These are phyloP conservation scores for Drosophila lini DNA, from an alignment of 1,140 invertebrate species.

Conservation along the genomic window DNA sequence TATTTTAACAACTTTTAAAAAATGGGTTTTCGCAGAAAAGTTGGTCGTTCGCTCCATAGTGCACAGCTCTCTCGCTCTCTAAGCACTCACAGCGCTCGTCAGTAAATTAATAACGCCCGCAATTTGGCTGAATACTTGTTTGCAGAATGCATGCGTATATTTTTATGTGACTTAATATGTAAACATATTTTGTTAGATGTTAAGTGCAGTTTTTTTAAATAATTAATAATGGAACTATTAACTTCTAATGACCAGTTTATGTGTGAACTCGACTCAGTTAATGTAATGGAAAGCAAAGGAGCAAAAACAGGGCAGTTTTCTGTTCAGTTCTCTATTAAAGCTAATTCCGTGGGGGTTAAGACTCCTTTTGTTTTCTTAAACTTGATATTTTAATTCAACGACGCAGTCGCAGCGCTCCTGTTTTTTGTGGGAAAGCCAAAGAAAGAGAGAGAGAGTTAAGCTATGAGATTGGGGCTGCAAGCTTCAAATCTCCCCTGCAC, in stretches of 20 bases:
- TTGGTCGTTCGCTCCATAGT: not conserved
- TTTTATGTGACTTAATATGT: not conserved
- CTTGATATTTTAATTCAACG: slow-evolving; percentile 7
- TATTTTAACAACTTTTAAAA: too few species aligned
- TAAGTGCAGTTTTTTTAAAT: not conserved
- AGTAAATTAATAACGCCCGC: slow-evolving; percentile 1
- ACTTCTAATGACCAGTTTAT: too few species aligned
- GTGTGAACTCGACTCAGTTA: not conserved
- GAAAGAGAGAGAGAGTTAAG: not conserved
- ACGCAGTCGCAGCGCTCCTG: slow-evolving; percentile 18
- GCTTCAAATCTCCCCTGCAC: not conserved
- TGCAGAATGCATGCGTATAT: slow-evolving; percentile 7
- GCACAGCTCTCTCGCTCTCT: slow-evolving; percentile 9
- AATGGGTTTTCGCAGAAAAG: not conserved
- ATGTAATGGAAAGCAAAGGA: not conserved
- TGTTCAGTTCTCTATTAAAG: not conserved
- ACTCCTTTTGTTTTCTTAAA: slow-evolving; percentile 1
- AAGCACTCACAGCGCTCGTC: slow-evolving; percentile 15
- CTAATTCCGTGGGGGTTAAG: not conserved
- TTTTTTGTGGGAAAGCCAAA: not conserved
- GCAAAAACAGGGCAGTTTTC: not conserved
- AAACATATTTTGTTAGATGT: not conserved
- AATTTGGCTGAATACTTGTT: slow-evolving; percentile 2
- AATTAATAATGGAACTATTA: not conserved
- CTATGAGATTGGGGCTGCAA: not conserved